Evolutionary conservation across 2,113 vertebrate species (phyloP).

Genomic region (Herpetotheres cachinnans): DNA sequence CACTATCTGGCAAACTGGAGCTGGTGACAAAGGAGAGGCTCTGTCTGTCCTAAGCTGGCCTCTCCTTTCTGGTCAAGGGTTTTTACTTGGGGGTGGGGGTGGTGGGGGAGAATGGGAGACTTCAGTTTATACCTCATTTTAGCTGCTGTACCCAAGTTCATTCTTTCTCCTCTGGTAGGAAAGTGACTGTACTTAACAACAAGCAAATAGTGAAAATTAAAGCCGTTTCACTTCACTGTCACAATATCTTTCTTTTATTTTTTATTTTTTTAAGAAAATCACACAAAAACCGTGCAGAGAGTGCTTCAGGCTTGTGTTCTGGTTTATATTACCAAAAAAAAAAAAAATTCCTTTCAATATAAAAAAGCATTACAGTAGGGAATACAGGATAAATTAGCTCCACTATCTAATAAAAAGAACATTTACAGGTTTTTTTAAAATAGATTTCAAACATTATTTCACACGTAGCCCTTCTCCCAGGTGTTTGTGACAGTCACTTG

Average conservation of each 20-base stretch:
- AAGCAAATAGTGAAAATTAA: constrained; percentile 53
- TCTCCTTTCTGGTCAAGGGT: background rate
- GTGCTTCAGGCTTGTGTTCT: constrained; percentile 59
- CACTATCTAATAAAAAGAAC: constrained; percentile 67
- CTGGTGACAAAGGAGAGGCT: background rate
- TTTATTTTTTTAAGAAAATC: constrained; percentile 74
- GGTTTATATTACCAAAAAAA: constrained; percentile 74
- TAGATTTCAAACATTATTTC: constrained; percentile 67
- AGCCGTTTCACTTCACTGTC: constrained; percentile 63
- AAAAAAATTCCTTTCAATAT: constrained; percentile 63
- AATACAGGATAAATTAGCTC: constrained; percentile 77
- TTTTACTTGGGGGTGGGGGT: constrained; percentile 1
- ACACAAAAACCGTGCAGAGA: constrained; percentile 74
- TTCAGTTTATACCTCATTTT: constrained; percentile 58
- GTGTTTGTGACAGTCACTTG: constrained; percentile 25
- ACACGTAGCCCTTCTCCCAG: constrained; percentile 42
- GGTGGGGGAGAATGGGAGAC: background rate
- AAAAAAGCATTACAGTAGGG: constrained; percentile 70
- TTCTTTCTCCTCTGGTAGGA: constrained; percentile 29
- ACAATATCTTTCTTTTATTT: constrained; percentile 70
- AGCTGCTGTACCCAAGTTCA: constrained; percentile 45
- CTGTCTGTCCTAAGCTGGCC: background rate
- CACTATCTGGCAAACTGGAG: background rate
- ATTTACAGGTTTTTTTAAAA: constrained; percentile 68
- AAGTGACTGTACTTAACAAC: constrained; percentile 49